Base-by-base conservation (phyloP, 1,140 invertebrate genomes). In the Monochamus saltuarius region DNA sequence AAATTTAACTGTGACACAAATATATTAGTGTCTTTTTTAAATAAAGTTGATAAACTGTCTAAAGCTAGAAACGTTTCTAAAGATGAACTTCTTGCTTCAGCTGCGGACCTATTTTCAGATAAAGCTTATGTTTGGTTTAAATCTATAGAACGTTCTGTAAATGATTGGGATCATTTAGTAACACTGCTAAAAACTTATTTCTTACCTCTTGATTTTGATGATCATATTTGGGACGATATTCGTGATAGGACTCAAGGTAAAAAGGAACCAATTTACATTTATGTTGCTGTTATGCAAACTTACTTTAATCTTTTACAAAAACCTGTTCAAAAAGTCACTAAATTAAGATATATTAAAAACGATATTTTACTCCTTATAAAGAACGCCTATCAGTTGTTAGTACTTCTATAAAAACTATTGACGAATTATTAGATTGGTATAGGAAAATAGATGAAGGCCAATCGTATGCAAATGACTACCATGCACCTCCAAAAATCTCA, bases 51-150 rank as follows among this genome's bases (percentile, higher is more conserved):
- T 13, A 22, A 56, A 56, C 13, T 56, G 3, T 35, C 13, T 7
- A 17, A 4, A n/a, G 19, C 58, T 7, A 16, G 58, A 35, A 35
- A 29, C 13, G 14, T 46, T 37, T 11, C 17, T 19, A 60, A 54
- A 38, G 42, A 53, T 13, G n/a, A 54, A 46, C 39, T 60, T 19
- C 54, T 54, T 43, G 35, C 7, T 14, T 17, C 56, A 52, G 62
- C 60, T 13, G 62, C 62, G 2, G 66, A 71, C 17, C 65, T 74
- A 13, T 73, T 73, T 60, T 52, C 56, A 0, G 70, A 52, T 34
- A 66, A 68, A 49, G 71, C 73, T 17, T 42, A 71, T 1, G 64
- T 72, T 34, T 73, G 71, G 73, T 73, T 43, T 49, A 45, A 68
- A 11, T 57, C 55, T 22, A 39, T 71, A 8, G 51, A 56, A 39